These are phyloP conservation scores for Drosophila vallismaia DNA, from an alignment of 2,888 invertebrate genomes.

Conservation along the genomic window DNA sequence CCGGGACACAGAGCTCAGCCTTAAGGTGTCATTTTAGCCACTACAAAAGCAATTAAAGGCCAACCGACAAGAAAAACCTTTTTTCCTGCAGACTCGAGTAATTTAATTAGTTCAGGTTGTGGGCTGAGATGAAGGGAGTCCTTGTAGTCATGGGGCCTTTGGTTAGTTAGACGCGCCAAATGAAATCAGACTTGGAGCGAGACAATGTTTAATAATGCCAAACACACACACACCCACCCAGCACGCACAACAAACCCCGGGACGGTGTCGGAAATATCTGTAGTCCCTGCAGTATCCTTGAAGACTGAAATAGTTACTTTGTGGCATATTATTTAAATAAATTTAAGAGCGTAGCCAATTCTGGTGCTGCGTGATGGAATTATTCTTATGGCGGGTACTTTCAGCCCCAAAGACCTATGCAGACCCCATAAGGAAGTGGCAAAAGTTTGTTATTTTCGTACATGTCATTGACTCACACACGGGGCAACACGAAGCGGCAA, in stretches of 20 bases:
- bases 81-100: conserved; percentile 57
- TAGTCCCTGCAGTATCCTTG: not conserved
- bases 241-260: no score
- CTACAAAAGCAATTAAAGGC: conserved; percentile 58
- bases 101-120: conserved; percentile 66
- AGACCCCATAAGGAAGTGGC: conserved; percentile 33
- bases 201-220: conserved; percentile 53
- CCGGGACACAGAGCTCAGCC: conserved; percentile 20
- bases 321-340: not conserved
- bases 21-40: conserved; percentile 24
- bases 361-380: not conserved
- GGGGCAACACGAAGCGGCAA: conserved; percentile 10
- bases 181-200: conserved; percentile 59
- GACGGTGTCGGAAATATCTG: conserved; percentile 26
- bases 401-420: conserved; percentile 1
- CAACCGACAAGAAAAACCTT: conserved; percentile 47
- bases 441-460: conserved; percentile 30
- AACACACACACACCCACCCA: conserved; percentile 1
- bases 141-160: conserved; percentile 11
- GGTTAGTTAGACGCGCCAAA: conserved; percentile 44
- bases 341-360: not conserved
- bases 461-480: conserved; percentile 44
- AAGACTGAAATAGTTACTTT: not conserved
- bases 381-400: conserved; percentile 18
- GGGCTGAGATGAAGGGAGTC: conserved; percentile 12